Evolutionary conservation across 2,888 invertebrate species (phyloP).

Genomic region (Papilio demoleus): DNA sequence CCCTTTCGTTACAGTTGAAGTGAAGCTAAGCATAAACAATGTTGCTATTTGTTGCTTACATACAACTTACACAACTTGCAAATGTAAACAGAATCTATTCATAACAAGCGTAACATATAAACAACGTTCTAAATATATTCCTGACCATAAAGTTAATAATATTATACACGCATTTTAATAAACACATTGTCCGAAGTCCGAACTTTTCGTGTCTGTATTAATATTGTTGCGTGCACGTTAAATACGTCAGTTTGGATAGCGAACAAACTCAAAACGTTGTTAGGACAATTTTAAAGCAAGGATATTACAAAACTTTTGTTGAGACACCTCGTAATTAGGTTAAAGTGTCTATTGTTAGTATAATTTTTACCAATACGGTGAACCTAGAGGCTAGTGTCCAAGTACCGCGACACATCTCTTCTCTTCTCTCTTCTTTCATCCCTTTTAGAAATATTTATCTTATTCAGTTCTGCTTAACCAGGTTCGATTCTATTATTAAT

Average conservation of each 20-base stretch:
- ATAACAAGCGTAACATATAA: slow-evolving; percentile 3
- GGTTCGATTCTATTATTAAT: no score
- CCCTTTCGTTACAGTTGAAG: no score
- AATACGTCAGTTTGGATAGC: slow-evolving; percentile 24
- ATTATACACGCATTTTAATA: slow-evolving; percentile 14
- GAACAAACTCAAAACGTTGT: slow-evolving; percentile 8
- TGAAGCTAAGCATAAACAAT: neutral
- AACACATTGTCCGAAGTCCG: slow-evolving; percentile 13
- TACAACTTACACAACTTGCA: neutral
- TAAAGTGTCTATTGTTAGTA: no score
- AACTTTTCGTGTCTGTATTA: slow-evolving; percentile 5
- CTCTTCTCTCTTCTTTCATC: no score
- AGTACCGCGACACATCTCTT: no score
- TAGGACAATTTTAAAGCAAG: slow-evolving; percentile 5
- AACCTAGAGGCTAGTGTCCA: no score
- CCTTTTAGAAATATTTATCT: no score
- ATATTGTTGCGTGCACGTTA: slow-evolving; percentile 9
- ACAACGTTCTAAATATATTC: neutral
- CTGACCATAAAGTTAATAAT: neutral
- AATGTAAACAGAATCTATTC: neutral
- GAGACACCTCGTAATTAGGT: no score
- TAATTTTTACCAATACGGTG: no score
- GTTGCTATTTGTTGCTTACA: slow-evolving; percentile 1
- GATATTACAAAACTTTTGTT: neutral
- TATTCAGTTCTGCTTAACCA: no score